Percentiles rank a stretch among this genome's conserved stretches.
Conservation (phyloP, 2,797 vertebrate genomes). For the Tamandua tetradactyla region DNA sequence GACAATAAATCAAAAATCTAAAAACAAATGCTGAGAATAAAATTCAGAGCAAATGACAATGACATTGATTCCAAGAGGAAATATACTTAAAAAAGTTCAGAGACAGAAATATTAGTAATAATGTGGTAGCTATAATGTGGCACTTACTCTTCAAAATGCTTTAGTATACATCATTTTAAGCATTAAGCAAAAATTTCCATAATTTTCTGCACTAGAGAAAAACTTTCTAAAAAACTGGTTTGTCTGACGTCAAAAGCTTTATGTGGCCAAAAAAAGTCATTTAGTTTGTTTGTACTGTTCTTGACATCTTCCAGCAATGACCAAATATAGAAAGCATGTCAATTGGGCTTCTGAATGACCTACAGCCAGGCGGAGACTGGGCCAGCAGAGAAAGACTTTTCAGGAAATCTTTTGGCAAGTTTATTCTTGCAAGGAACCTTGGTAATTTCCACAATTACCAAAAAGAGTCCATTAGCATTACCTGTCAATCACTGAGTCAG, state of each 20-base stretch:
- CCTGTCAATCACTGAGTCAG: neutral
- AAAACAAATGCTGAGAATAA: neutral
- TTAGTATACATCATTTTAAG: neutral
- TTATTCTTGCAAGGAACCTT: neutral
- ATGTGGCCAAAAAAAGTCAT: neutral
- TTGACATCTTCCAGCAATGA: slow-evolving; percentile 33
- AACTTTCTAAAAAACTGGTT: neutral
- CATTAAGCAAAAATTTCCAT: neutral
- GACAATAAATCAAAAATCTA: slow-evolving; percentile 3
- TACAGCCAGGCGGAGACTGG: neutral
- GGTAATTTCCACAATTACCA: neutral
- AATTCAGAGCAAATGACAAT: neutral
- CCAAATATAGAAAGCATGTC: neutral
- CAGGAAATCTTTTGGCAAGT: neutral
- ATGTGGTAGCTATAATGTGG: neutral
- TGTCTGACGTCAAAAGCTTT: neutral
- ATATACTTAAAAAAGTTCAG: neutral
- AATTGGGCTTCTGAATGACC: neutral
- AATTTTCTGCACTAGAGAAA: neutral
- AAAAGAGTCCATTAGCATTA: neutral
- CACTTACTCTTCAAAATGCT: neutral
- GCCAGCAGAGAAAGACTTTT: neutral
- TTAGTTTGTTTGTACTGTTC: neutral
- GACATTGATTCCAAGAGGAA: neutral
- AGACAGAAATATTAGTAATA: neutral